Evolutionary conservation across 2,113 vertebrate species (phyloP), one percentile per base, ranked within the genome.

Genomic region (Vulpes lagopus): DNA sequence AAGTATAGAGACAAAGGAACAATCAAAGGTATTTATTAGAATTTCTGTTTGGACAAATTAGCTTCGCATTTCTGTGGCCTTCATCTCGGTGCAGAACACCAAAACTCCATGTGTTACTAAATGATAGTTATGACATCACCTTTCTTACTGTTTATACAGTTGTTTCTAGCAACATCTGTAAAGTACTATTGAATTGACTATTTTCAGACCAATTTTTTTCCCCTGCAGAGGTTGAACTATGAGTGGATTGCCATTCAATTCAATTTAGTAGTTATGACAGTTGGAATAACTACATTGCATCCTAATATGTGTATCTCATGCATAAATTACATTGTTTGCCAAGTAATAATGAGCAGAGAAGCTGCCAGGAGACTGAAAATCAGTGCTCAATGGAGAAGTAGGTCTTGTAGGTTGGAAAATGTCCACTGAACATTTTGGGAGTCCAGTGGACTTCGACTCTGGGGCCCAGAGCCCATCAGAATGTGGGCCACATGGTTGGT

Each of bases 1-100:
- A 98, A 97, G 74, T 62, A 92, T 73, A 80, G 97, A 97, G 96
- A 98, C 96, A 97, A 98, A 96, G 90, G 97, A 91, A 97, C 84
- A 96, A 97, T 97, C 94, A 95, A 97, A 96, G 62, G 94, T 95
- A 97, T 99, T 98, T 98, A 98, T 98, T 97, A 98, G 85, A 96
- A 96, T 94, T 96, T 98, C 96, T 96, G 19, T 97, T 97, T 97
- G 94, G 96, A 94, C 90, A 92, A 81, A 91, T 95, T 55, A 89
- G 80, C 83, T 97, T 67, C 78, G 43, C 95, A 93, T 98, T 97
- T 97, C 95, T 96, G 93, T 95, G 83, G 82, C 23, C 84, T 95
- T 55, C 71, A 51, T 96, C 76, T 78, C 2, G 17, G 80, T 20
- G 11, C 78, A 94, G 74, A 64, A 67, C 59, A 67, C 71, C 92